Evolutionary conservation across 2,113 vertebrate species (phyloP), one percentile per base, ranked within the genome.

Genomic region (Colistium nudipinnis): DNA sequence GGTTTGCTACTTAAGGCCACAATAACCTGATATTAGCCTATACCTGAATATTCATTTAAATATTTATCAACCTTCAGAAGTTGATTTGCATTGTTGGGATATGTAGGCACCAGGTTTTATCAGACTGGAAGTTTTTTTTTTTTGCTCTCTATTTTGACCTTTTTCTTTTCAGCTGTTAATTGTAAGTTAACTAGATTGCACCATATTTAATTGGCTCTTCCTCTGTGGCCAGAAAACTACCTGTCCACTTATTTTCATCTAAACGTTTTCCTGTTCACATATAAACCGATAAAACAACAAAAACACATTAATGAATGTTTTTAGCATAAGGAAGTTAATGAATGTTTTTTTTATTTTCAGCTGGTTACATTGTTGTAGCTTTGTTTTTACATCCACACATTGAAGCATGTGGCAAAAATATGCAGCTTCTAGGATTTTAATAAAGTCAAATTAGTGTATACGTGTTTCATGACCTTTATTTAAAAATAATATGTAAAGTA

Each of bases 281-380:
- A n/a, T n/a, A n/a, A n/a, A n/a, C n/a, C n/a, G n/a, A n/a, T n/a
- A n/a, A n/a, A n/a, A n/a, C n/a, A n/a, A n/a, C n/a, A n/a, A n/a
- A n/a, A n/a, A n/a, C n/a, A n/a, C n/a, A n/a, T n/a, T n/a, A n/a
- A n/a, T n/a, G n/a, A n/a, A n/a, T n/a, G n/a, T n/a, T n/a, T n/a
- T n/a, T n/a, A n/a, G n/a, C n/a, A n/a, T n/a, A n/a, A n/a, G n/a
- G n/a, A n/a, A n/a, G n/a, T n/a, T n/a, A n/a, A n/a, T n/a, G n/a
- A n/a, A n/a, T n/a, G n/a, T n/a, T n/a, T n/a, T n/a, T 13, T 70
- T 60, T 70, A 24, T 41, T 41, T 52, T 1, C 25, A 43, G 9
- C 19, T 22, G 17, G 14, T 30, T 30, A 5, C 1, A 39, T 28
- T 52, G 52, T 22, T 31, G 30, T 35, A 4, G 55, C 17, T 47